Conservation (phyloP, 2,888 invertebrate species). For the Aethes cnicana region DNA sequence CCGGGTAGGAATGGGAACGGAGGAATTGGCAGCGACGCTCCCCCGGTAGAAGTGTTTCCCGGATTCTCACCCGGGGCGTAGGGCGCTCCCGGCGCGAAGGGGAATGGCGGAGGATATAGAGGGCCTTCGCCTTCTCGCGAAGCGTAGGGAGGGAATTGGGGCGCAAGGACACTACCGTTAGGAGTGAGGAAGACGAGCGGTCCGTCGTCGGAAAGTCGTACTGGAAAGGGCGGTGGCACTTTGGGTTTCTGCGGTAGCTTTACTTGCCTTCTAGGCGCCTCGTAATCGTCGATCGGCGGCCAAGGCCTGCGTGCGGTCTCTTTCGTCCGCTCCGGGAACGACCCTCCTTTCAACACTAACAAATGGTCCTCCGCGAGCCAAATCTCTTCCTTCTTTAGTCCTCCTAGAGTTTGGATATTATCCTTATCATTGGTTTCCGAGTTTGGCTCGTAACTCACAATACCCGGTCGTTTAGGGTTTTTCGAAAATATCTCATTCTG, state of each 20-base stretch:
- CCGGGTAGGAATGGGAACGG: conserved; percentile 84
- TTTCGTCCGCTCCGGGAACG: conserved; percentile 82
- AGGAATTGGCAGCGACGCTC: conserved; percentile 84
- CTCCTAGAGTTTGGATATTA: conserved; percentile 90
- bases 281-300: conserved; percentile 92
- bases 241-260: conserved; percentile 91
- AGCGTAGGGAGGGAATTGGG: conserved; percentile 86
- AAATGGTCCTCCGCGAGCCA: conserved; percentile 95
- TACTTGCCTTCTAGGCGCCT: conserved; percentile 91
- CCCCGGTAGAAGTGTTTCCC: conserved; percentile 86
- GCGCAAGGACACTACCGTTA: conserved; percentile 88
- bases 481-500: conserved; percentile 91
- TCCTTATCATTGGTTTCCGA: conserved; percentile 90
- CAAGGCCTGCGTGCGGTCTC: conserved; percentile 80
- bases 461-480: conserved; percentile 88
- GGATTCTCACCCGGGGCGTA: conserved; percentile 82
- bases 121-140: conserved; percentile 83
- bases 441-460: conserved; percentile 91
- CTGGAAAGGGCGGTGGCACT: conserved; percentile 96
- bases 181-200: conserved; percentile 93
- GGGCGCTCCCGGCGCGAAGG: conserved; percentile 83
- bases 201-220: conserved; percentile 92
- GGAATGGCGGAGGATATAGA: conserved; percentile 80
- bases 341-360: conserved; percentile 90
- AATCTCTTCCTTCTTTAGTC: conserved; percentile 91